Base-by-base conservation (phyloP, 2,113 vertebrate genomes). In the Grantiella picta region DNA sequence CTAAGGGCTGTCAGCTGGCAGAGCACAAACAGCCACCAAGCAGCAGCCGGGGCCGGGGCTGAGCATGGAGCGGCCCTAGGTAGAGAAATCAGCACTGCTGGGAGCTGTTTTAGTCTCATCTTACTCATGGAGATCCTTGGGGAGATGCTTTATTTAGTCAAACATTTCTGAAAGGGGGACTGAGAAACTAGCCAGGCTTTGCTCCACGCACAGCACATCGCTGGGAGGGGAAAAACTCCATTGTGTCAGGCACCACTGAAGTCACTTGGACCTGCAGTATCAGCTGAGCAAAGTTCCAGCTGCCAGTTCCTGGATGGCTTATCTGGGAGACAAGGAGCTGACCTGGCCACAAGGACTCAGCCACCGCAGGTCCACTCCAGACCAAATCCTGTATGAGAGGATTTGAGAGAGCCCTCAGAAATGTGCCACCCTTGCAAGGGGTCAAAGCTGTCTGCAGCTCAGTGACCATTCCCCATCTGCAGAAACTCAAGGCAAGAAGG, bases 221-320 rank as follows among this genome's bases (percentile, higher is more conserved):
- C 75, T 63, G 50, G 42, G 45, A 86, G 76, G 11, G 14, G 17
- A 44, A 54, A 61, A 16, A 4, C 56, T 70, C 54, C 0, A 0
- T 12, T 35, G 28, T 80, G n/a, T 15, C 31, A 60, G 64, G 44
- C 44, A 59, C 52, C 50, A 35, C 77, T 52, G 4, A 66, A 89
- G 52, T 24, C 81, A 19, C 44, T 59, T 4, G 76, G 65, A 78
- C 38, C 47, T 42, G 38, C 47, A 77, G 28, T 54, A 25, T 23
- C 0, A 0, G 20, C 64, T 0, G 0, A 70, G 56, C 38, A 21
- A 33, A 79, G 15, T 28, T 60, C 23, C 71, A 47, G 29, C 1
- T 64, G 57, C 47, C 24, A 25, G 29, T 22, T 90, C 29, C 36
- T 25, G 7, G 61, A 25, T 75, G 54, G 38, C 28, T 83, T 8